Evolutionary conservation across 92 coral and sea anemone genomes (phyloP), one percentile per base, ranked within the genome.

Genomic region (Hydrozoanthus gracilis): DNA sequence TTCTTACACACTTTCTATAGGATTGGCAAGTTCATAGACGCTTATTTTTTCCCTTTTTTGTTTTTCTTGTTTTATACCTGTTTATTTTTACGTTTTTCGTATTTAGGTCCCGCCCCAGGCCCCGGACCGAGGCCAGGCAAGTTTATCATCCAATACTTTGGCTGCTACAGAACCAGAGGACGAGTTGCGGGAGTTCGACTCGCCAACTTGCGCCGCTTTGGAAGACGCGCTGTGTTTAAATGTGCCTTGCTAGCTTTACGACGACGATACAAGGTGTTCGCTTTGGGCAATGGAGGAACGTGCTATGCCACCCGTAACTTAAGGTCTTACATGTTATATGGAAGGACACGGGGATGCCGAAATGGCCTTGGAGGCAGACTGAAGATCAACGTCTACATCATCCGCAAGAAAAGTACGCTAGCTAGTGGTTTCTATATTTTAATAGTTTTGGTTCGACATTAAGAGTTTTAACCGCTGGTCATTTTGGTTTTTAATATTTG

Each of bases 181-280:
- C 49, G 71, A 17, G 67, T 18, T 11, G 27, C 46, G 46, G 72
- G 84, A 62, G 45, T 18, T n/a, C 61, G 15, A 68, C 16, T 64
- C 15, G 84, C 84, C 54, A 60, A 79, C 67, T 62, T 60, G 72
- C 84, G 67, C 71, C 16, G 55, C 4, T 60, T 35, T 64, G 73
- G 84, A 5, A 61, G 67, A 65, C 73, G 46, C 20, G 84, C 84
- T 48, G 46, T 79, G 56, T 45, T 8, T 13, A 79, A 79, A 20
- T 79, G 84, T 49, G 84, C 84, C 39, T n/a, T 64, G 72, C 64
- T 79, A 44, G 84, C 84, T 10, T 79, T 61, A 55, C 51, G 71
- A 79, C 71, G 84, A 3, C 11, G 84, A 44, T 64, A 1, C 3
- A 79, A 12, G 58, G 7, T 61, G 5, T 79, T 79, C 44, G 84